These are phyloP conservation scores for Isurus oxyrinchus DNA, from an alignment of 2,113 vertebrate genomes.

Conservation along the genomic window DNA sequence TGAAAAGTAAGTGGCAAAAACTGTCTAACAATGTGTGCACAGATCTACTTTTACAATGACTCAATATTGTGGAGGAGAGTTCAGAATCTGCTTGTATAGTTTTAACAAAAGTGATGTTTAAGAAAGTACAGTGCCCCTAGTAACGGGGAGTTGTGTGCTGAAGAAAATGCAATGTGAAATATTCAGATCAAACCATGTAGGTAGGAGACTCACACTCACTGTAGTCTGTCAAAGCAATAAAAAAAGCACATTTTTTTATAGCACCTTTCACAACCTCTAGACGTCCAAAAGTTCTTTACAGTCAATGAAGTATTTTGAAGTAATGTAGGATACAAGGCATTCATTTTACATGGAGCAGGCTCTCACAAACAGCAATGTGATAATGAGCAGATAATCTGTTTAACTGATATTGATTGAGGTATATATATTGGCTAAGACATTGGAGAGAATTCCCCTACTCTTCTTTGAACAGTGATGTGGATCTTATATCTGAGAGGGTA, in stretches of 20 bases:
- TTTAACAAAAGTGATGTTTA: neutral
- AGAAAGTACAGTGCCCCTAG: neutral
- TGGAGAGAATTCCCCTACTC: neutral
- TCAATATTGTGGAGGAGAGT: neutral
- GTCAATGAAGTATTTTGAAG: neutral
- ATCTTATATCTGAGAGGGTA: neutral
- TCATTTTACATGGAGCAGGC: neutral
- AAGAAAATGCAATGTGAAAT: neutral
- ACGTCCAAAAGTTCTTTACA: neutral
- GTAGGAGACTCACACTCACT: neutral
- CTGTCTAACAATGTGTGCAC: neutral
- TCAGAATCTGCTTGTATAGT: neutral
- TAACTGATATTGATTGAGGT: neutral
- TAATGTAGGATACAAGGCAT: neutral
- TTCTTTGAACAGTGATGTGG: neutral
- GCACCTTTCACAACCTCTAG: too few species aligned
- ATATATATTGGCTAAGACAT: neutral
- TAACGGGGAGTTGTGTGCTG: neutral
- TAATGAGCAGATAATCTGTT: neutral
- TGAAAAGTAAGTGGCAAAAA: neutral
- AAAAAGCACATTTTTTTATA: too few species aligned
- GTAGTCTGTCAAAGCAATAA: neutral
- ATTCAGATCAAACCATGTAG: neutral
- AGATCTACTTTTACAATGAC: neutral
- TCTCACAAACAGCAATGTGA: neutral